Evolutionary conservation across 1,140 invertebrate genomes (phyloP), one percentile per base, ranked within the genome.

Genomic region (Apis cerana): DNA sequence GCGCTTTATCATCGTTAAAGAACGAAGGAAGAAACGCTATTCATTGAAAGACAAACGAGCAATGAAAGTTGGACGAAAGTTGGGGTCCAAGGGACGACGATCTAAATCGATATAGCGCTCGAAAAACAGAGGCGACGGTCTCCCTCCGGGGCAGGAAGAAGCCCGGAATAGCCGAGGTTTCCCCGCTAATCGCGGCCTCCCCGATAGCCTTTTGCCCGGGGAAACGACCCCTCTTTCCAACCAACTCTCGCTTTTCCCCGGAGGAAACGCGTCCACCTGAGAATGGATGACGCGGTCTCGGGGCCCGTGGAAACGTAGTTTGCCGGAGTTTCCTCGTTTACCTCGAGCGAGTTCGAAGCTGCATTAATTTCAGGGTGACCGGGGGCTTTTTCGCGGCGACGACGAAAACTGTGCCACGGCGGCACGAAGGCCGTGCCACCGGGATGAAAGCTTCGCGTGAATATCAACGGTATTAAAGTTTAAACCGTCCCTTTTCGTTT

Each of bases 321-420:
- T 56, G 8, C 75, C 78, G 88, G 80, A 90, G 87, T 91, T 91
- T 85, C 88, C 82, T 62, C 88, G 89, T 89, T 89, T 90, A 75
- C 88, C 33, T 33, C 54, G 7, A 27, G 27, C 69, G 80, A 89
- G 84, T 89, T 90, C 85, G 84, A 87, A 84, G 88, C 89, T 86
- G 89, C 89, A 92, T 92, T 91, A 92, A 92, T 92, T 91, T 87
- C 84, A 69, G 80, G 86, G 79, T 75, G 87, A 90, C 79, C 83
- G 84, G 79, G 58, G 61, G 48, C 54, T 76, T 82, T 80, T 72
- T 33, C 27, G 61, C 33, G 33, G 7, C 33, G 33, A 43, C 4
- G 61, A 13, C 3, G 70, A 59, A 43, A 81, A 59, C 62, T 17
- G 61, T 50, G 71, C 17, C 56, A 75, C 62, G 54, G n/a, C 67